Conservation (phyloP, 2,888 invertebrate species). For the Drosophila melanocephala region DNA sequence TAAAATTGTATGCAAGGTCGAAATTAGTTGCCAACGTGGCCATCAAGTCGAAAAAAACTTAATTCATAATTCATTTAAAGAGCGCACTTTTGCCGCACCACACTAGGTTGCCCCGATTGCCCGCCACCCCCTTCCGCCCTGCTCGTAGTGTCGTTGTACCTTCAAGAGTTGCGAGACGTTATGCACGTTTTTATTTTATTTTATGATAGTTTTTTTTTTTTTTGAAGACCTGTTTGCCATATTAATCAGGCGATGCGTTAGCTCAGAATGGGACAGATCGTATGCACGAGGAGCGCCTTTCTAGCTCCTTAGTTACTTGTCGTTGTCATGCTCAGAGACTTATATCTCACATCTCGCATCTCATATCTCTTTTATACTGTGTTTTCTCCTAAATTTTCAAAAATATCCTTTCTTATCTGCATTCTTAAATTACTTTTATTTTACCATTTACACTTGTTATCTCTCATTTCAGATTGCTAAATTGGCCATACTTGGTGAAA, state of each 20-base stretch:
- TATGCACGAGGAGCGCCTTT: slow-evolving; percentile 5
- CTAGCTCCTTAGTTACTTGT: slow-evolving; percentile 18
- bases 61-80: slow-evolving; percentile 79
- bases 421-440: background rate
- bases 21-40: slow-evolving; percentile 77
- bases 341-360: background rate
- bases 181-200: slow-evolving; percentile 57
- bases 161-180: slow-evolving; percentile 54
- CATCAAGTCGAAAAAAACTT: slow-evolving; percentile 76
- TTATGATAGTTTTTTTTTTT: slow-evolving; percentile 18
- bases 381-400: background rate
- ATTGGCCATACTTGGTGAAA: background rate
- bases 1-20: slow-evolving; percentile 81
- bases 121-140: background rate
- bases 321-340: background rate
- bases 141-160: slow-evolving; percentile 58
- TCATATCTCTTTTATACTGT: background rate
- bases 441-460: background rate
- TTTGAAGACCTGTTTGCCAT: slow-evolving; percentile 62
- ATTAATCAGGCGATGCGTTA: slow-evolving; percentile 60
- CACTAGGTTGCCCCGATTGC: background rate
- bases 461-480: background rate
- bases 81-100: slow-evolving; percentile 41
- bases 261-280: slow-evolving; percentile 39
- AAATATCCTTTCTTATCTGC: background rate